These are phyloP conservation scores for Epirrhoe tristata DNA, from an alignment of 2,888 invertebrate species.

Conservation along the genomic window DNA sequence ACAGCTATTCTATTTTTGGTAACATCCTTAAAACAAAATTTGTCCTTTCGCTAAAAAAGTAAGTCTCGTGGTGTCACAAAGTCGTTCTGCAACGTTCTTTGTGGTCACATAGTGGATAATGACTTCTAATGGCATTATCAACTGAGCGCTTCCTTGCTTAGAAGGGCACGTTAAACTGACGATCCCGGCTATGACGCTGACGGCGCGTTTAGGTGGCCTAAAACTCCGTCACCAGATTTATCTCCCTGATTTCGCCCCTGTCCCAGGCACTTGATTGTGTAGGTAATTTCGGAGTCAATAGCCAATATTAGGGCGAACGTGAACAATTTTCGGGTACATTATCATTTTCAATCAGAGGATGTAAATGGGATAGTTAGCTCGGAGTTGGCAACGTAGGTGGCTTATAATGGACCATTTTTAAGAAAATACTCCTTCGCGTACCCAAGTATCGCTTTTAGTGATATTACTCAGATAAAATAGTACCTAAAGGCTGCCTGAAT, in stretches of 20 bases:
- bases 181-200: too few relatives aligned
- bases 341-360: slow-evolving; percentile 40
- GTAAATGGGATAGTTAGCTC: slow-evolving; percentile 34
- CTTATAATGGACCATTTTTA: slow-evolving; percentile 30
- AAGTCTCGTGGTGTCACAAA: too few relatives aligned
- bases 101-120: too few relatives aligned
- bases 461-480: slow-evolving; percentile 34
- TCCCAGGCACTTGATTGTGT: slow-evolving; percentile 41
- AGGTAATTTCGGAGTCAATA: slow-evolving; percentile 44
- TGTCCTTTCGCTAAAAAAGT: too few relatives aligned
- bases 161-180: too few relatives aligned
- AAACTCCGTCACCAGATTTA: not conserved
- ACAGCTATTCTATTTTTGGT: too few relatives aligned
- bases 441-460: slow-evolving; percentile 30
- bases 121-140: too few relatives aligned
- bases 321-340: slow-evolving; percentile 45
- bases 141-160: too few relatives aligned
- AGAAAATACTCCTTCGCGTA: slow-evolving; percentile 26
- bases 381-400: slow-evolving; percentile 34
- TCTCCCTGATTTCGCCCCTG: slow-evolving; percentile 32
- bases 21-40: too few relatives aligned
- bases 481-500: slow-evolving; percentile 6
- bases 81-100: too few relatives aligned
- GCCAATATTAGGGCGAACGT: slow-evolving; percentile 42
- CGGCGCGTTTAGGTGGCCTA: too few relatives aligned